Percentiles rank a stretch among this genome's conserved stretches.
Conservation (phyloP, 2,113 vertebrate species). For the Microcebus lehilahytsara region DNA sequence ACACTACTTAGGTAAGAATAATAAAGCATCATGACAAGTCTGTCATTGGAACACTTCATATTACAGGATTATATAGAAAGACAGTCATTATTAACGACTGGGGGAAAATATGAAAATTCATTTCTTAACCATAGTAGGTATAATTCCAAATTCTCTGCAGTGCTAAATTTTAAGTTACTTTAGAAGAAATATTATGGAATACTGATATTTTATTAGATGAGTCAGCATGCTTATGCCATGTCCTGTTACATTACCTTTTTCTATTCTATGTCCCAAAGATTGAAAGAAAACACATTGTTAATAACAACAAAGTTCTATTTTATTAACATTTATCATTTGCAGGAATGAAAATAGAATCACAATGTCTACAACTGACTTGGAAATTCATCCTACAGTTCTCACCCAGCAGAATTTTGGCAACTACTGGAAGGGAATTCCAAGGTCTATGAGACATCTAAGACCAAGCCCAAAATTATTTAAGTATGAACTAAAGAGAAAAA, state of each 20-base stretch:
- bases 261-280: not conserved
- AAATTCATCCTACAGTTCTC: not conserved
- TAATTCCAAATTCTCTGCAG: conserved; percentile 14
- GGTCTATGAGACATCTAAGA: not conserved
- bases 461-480: not conserved
- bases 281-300: not conserved
- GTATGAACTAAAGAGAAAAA: not conserved
- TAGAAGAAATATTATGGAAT: not conserved
- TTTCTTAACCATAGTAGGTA: conserved; percentile 30
- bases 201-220: conserved; percentile 16
- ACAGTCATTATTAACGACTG: conserved; percentile 59
- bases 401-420: not conserved
- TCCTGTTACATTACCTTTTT: not conserved
- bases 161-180: conserved; percentile 12
- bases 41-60: conserved; percentile 80
- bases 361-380: not conserved
- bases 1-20: conserved; percentile 81
- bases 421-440: not conserved
- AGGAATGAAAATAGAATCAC: not conserved
- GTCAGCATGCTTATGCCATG: conserved; percentile 1
- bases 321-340: not conserved
- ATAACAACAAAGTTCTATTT: not conserved
- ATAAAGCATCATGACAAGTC: conserved; percentile 81
- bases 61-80: conserved; percentile 67
- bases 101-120: conserved; percentile 40